Conservation (phyloP, 2,888 invertebrate genomes). For the Drosophila monieri region DNA sequence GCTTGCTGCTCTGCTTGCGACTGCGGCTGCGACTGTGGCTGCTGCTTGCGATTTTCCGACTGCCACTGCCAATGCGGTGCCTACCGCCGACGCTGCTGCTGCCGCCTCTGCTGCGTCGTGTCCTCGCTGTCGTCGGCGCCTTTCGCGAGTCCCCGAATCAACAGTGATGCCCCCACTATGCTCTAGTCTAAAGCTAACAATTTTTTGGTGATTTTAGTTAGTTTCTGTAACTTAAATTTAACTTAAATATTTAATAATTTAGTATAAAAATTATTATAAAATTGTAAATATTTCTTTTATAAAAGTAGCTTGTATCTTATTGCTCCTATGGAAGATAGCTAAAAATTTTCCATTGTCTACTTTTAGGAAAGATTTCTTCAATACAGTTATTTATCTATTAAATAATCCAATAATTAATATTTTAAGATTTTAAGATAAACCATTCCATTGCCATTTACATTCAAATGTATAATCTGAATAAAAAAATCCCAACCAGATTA, state of each 20-base stretch:
- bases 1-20: slow-evolving; percentile 48
- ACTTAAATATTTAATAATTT: too few species aligned
- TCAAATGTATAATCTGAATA: too few species aligned
- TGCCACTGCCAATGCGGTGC: slow-evolving; percentile 24
- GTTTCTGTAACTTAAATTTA: too few species aligned
- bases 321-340: too few species aligned
- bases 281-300: too few species aligned
- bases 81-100: slow-evolving; percentile 13
- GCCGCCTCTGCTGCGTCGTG: slow-evolving; percentile 25
- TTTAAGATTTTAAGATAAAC: neutral
- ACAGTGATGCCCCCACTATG: neutral
- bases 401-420: too few species aligned
- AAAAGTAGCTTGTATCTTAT: too few species aligned
- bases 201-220: too few species aligned
- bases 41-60: slow-evolving; percentile 31
- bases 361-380: too few species aligned
- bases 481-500: neutral
- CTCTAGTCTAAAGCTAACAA: neutral
- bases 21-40: slow-evolving; percentile 40
- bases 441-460: neutral
- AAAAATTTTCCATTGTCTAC: too few species aligned
- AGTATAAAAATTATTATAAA: too few species aligned
- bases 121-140: slow-evolving; percentile 8
- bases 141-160: slow-evolving; percentile 23
- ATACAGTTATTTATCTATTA: too few species aligned